Conservation (phyloP, 2,797 vertebrate genomes). For the Diplodus sargus region DNA sequence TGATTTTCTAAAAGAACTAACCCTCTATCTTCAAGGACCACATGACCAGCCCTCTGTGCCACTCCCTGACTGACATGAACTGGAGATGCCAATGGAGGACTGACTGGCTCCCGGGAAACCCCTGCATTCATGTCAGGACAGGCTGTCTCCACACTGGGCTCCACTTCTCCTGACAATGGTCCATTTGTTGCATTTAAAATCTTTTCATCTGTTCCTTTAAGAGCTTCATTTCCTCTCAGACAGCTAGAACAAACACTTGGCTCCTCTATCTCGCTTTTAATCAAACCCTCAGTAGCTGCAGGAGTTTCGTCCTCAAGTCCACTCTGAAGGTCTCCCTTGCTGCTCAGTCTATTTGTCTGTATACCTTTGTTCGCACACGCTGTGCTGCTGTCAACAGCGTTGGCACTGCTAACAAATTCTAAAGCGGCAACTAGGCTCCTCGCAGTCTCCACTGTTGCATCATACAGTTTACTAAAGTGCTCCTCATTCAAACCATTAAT, state of each 20-base stretch:
- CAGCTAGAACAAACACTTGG: constrained; percentile 87
- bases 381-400: constrained; percentile 48
- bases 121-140: constrained; percentile 66
- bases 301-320: constrained; percentile 41
- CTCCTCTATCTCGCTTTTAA: constrained; percentile 77
- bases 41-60: constrained; percentile 74
- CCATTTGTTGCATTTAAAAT: constrained; percentile 72
- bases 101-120: constrained; percentile 75
- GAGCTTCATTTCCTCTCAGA: constrained; percentile 78
- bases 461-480: constrained; percentile 92
- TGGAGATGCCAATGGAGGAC: constrained; percentile 57
- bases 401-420: constrained; percentile 90
- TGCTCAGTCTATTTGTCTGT: constrained; percentile 28
- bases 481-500: constrained; percentile 92
- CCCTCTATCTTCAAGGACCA: constrained; percentile 83
- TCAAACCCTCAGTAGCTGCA: constrained; percentile 79
- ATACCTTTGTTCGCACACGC: constrained; percentile 33
- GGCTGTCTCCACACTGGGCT: constrained; percentile 61
- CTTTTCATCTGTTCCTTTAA: constrained; percentile 68
- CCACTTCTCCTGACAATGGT: constrained; percentile 72
- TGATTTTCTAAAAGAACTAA: constrained; percentile 74
- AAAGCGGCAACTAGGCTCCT: constrained; percentile 94
- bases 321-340: constrained; percentile 50
- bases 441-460: constrained; percentile 95
- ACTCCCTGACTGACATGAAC: constrained; percentile 80